These are phyloP conservation scores for Panthera tigris DNA, from an alignment of 2,113 vertebrate genomes.

Conservation along the genomic window DNA sequence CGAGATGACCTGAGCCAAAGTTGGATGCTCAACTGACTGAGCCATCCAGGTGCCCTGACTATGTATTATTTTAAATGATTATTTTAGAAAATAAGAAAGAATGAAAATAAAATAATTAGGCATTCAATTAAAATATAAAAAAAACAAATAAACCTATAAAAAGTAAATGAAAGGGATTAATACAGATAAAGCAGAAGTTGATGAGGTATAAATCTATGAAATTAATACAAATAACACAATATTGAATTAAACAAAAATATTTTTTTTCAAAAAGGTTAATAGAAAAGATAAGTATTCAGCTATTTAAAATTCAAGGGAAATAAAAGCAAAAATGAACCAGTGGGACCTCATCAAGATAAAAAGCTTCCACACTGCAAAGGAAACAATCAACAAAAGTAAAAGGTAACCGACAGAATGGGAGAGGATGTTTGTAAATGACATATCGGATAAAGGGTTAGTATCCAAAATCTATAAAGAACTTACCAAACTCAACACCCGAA, in stretches of 20 bases:
- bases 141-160: background rate
- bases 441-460: no score
- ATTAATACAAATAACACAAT: background rate
- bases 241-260: background rate
- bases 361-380: no score
- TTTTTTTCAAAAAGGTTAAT: background rate
- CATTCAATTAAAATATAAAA: background rate
- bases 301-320: background rate
- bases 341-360: no score
- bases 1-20: no score
- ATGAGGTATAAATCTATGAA: background rate
- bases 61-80: background rate
- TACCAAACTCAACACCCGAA: no score
- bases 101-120: background rate
- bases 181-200: slow-evolving; percentile 6
- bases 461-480: no score
- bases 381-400: no score
- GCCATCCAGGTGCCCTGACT: background rate
- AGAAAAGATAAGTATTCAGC: background rate
- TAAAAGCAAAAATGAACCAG: no score
- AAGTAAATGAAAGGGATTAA: background rate
- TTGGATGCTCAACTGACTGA: no score
- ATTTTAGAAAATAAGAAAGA: background rate
- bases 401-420: no score
- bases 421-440: no score